Evolutionary conservation across 1,140 invertebrate genomes (phyloP), one percentile per base, ranked within the genome.

Genomic region (Papilio machaon): DNA sequence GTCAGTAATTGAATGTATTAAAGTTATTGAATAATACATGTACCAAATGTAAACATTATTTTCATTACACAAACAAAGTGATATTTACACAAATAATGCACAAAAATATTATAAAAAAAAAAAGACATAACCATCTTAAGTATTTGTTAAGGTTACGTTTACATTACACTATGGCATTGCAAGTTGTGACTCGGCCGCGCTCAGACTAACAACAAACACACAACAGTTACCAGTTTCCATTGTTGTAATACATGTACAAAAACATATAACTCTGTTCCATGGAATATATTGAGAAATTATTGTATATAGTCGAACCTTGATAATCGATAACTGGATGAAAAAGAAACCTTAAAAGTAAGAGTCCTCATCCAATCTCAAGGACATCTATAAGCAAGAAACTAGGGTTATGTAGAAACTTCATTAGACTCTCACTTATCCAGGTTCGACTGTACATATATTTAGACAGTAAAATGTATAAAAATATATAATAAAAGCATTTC

Each of bases 41-140:
- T n/a, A 19, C 43, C 58, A 74, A 80, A 17, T 54, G 64, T 35
- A 2, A 43, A 81, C 80, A 73, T 52, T 58, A 23, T 64, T 52
- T 79, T 35, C 47, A 77, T 17, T 82, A 81, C 64, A 77, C 74
- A 77, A 86, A 67, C 82, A 87, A 81, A 49, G 64, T 87, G 82
- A 88, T 91, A 91, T 90, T 91, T 92, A 92, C 89, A 91, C 82
- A 85, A 86, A 86, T 89, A 89, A 89, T 84, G 87, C 82, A 87
- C 85, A 83, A 84, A 88, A 88, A n/a, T 83, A 90, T 87, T n/a
- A n/a, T n/a, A n/a, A n/a, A n/a, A 88, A 88, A 87, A 88, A 86
- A 85, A 89, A 87, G 85, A 86, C 83, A 88, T 89, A 92, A 88
- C 84, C 88, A 89, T 88, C 85, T 90, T 89, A 89, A 90, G 85